Conservation (phyloP, 2,797 vertebrate species). For the Anas bernieri region DNA sequence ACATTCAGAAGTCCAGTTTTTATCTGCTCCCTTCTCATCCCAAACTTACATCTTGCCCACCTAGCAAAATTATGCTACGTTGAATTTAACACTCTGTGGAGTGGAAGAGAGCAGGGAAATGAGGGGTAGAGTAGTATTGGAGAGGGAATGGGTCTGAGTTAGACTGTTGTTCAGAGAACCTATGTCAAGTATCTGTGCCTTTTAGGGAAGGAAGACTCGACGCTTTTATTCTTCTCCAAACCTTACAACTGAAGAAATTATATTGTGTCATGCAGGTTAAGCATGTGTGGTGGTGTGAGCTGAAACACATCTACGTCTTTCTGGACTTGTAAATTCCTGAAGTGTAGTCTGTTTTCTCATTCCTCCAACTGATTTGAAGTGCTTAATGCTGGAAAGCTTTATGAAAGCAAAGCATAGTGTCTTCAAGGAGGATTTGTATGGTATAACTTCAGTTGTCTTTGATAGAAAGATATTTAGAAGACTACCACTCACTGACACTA, state of each 20-base stretch:
- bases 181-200: background rate
- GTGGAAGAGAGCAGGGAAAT: no score
- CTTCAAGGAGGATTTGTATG: background rate
- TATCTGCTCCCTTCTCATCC: background rate
- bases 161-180: no score
- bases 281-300: background rate
- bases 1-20: background rate
- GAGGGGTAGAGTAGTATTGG: background rate
- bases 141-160: background rate
- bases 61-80: background rate
- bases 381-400: background rate
- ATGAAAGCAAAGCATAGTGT: background rate
- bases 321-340: background rate
- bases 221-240: background rate
- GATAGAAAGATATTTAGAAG: background rate
- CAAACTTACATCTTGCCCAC: background rate
- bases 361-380: background rate
- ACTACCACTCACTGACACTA: background rate
- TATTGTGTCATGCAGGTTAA: background rate
- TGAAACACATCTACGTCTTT: background rate
- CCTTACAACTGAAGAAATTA: background rate
- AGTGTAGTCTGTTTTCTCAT: background rate
- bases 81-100: background rate
- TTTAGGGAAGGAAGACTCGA: background rate
- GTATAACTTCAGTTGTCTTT: no score